These are phyloP conservation scores for Drosophila macrothrix DNA, from an alignment of 2,888 invertebrate species.

Conservation along the genomic window DNA sequence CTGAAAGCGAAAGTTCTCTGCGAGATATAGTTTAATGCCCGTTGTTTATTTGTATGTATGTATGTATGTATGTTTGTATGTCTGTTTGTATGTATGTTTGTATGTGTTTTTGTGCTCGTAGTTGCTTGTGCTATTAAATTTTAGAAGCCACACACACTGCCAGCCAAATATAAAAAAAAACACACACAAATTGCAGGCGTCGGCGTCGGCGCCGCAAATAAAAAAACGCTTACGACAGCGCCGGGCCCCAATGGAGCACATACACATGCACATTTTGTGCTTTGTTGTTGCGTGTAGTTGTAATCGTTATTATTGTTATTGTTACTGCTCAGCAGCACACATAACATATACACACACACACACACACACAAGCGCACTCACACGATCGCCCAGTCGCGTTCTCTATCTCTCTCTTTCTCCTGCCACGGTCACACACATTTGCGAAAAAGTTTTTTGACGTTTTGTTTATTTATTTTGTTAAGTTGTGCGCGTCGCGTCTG, in stretches of 20 bases:
- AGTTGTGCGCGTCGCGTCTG: slow-evolving; percentile 45
- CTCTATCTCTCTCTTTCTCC: slow-evolving; percentile 31
- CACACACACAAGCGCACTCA: slow-evolving; percentile 11
- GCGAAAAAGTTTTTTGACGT: slow-evolving; percentile 82
- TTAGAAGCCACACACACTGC: slow-evolving; percentile 34
- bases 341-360: neutral
- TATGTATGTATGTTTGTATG: neutral
- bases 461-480: slow-evolving; percentile 82
- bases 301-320: slow-evolving; percentile 14
- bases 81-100: slow-evolving; percentile 13
- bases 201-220: slow-evolving; percentile 41
- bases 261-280: neutral
- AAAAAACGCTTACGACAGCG: slow-evolving; percentile 75
- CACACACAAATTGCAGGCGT: slow-evolving; percentile 28
- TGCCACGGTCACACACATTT: slow-evolving; percentile 53
- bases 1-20: slow-evolving; percentile 65
- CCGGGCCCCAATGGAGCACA: slow-evolving; percentile 44
- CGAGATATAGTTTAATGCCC: slow-evolving; percentile 62
- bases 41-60: slow-evolving; percentile 8
- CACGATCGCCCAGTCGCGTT: slow-evolving; percentile 29
- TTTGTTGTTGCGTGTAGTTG: slow-evolving; percentile 11
- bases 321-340: slow-evolving; percentile 11
- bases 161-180: slow-evolving; percentile 20
- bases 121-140: slow-evolving; percentile 58
- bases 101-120: slow-evolving; percentile 20